These are phyloP conservation scores for Phrynocephalus versicolor DNA, from an alignment of 2,113 vertebrate species.

Conservation along the genomic window DNA sequence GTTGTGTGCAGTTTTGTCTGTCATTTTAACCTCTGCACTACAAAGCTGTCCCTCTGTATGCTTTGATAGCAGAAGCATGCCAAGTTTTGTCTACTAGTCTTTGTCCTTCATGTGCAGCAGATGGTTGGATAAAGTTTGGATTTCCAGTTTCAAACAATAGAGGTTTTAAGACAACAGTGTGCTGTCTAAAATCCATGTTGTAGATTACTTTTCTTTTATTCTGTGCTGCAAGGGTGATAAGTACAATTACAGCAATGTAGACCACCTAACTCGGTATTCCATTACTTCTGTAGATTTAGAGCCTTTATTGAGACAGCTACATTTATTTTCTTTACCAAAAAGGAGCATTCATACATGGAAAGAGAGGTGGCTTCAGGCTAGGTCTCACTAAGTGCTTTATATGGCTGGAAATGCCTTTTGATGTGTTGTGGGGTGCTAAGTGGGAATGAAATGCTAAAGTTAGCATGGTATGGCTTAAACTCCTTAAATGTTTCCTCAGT, in stretches of 20 bases:
- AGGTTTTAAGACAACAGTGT: not conserved
- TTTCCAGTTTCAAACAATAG: not conserved
- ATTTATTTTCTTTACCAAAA: not conserved
- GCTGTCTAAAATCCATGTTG: not conserved
- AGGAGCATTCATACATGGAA: not conserved
- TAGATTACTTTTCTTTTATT: not conserved
- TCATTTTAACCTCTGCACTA: too few species aligned
- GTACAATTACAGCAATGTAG: not conserved
- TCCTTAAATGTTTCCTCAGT: not conserved
- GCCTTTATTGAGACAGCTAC: not conserved
- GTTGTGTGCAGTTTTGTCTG: too few species aligned
- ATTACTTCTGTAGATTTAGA: not conserved
- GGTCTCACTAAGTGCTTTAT: not conserved
- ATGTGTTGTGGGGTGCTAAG: too few species aligned
- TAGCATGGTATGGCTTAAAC: not conserved
- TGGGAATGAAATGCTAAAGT: not conserved
- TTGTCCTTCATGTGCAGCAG: not conserved
- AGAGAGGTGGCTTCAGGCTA: not conserved
- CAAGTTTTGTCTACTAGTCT: too few species aligned
- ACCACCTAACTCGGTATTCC: not conserved
- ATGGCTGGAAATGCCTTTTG: not conserved
- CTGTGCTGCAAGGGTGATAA: not conserved
- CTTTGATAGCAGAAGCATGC: too few species aligned
- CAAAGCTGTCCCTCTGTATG: not conserved
- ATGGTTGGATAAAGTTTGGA: not conserved